A percentile compares a stretch with the other conserved stretches of the same genome.
These are phyloP conservation scores for Cataglyphis rosenhaueri DNA, from an alignment of 2,888 invertebrate genomes.

Conservation along the genomic window DNA sequence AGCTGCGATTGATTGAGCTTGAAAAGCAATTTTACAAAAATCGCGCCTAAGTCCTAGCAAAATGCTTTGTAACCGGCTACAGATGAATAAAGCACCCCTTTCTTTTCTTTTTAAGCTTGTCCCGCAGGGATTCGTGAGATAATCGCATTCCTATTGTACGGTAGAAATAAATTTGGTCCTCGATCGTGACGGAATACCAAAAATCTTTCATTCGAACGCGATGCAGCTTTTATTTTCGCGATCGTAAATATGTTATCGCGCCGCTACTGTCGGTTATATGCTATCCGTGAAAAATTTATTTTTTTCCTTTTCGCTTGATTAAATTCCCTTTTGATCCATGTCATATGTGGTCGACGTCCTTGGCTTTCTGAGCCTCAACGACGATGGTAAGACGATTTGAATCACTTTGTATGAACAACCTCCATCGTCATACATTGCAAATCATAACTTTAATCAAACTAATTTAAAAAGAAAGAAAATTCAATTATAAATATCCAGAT, in stretches of 20 bases:
- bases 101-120: background rate
- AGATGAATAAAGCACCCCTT: background rate
- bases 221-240: conserved; percentile 26
- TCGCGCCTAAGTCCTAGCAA: background rate
- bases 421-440: background rate
- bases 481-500: background rate
- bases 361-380: background rate
- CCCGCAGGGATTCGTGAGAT: background rate
- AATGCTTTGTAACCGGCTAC: conserved; percentile 40
- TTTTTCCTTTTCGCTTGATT: background rate
- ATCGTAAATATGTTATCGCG: background rate
- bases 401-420: background rate
- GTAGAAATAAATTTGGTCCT: conserved; percentile 47
- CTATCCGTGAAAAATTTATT: conserved; percentile 8
- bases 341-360: background rate
- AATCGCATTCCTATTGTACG: conserved; percentile 32
- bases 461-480: background rate
- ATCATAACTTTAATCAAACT: background rate
- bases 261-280: background rate
- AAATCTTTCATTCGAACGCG: conserved; percentile 17
- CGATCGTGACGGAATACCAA: conserved; percentile 42
- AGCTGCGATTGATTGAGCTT: background rate
- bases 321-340: background rate
- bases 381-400: background rate
- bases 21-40: background rate